Evolutionary conservation across 1,140 invertebrate genomes (phyloP), one percentile per base, ranked within the genome.

Genomic region (Hypothenemus hampei): DNA sequence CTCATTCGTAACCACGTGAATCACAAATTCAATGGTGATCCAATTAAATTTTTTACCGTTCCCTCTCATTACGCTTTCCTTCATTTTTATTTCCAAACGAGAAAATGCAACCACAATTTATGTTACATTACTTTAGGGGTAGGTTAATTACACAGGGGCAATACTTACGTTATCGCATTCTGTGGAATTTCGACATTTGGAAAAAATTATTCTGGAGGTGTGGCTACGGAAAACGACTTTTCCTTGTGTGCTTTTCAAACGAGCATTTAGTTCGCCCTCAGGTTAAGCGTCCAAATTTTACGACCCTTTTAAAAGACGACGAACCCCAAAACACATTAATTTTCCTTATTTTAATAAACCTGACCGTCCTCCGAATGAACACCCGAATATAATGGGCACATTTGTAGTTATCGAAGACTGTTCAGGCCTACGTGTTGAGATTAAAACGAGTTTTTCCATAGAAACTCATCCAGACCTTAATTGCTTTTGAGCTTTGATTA

Each of bases 321-420:
- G 45, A 45, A 40, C 50, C 40, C 50, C 23, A 53, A 53, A 44
- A 22, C 50, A 44, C 50, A 53, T 53, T 53, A 53, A 53, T 53
- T 53, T 43, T 36, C 50, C 31, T n/a, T 41, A 53, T 53, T 53
- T 53, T 53, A 53, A 53, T 53, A 53, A 53, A 53, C 50, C 39
- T 43, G 13, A 21, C 49, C 33, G 16, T 22, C n/a, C 33, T 24
- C 21, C 50, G 36, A 16, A 33, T 52, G 26, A 53, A 44, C 45
- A 53, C 50, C 50, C 45, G 39, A 44, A 41, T 24, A n/a, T n/a
- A n/a, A n/a, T n/a, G n/a, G n/a, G n/a, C n/a, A n/a, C n/a, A n/a
- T n/a, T n/a, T n/a, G n/a, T n/a, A n/a, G n/a, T n/a, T n/a, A n/a
- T n/a, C n/a, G n/a, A n/a, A n/a, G n/a, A n/a, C n/a, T n/a, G n/a